Base-by-base conservation (phyloP, 2,888 invertebrate species). In the Drosophila cracens region DNA sequence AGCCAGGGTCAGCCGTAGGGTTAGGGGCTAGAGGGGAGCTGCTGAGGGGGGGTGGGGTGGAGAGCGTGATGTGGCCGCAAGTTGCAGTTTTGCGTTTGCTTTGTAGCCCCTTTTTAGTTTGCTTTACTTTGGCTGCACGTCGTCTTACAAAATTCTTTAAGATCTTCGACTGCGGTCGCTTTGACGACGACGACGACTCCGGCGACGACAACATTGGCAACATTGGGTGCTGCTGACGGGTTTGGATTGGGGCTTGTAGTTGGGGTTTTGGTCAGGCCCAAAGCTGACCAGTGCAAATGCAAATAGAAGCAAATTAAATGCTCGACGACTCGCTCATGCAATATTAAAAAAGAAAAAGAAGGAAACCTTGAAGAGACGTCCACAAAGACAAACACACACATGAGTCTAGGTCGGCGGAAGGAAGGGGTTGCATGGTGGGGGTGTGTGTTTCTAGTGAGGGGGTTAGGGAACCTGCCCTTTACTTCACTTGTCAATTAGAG, bases 151-250 rank as follows among this genome's bases (percentile, higher is more conserved):
- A 90, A 88, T 87, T 88, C 88, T 87, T 90, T 90, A 91, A 91
- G 91, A 91, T 83, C 83, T 89, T 82, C 78, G 87, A 86, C 74
- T 92, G 91, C 74, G 91, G 91, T 92, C 87, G 89, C 90, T 92
- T 92, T 91, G 90, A 91, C 89, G 70, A 83, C 83, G 72, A 89
- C 88, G 25, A 25, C 25, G 64, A 81, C 83, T 65, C 33, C 90
- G 90, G 89, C 86, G 66, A 83, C 81, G 67, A 51, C 66, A 59
- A 53, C 70, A 61, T 61, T 70, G 34, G 52, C 29, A 43, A 36
- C 21, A 56, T 56, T 43, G 67, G 48, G 27, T 34, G 11, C 31
- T 21, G 16, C 25, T 21, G 4, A 21, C 11, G 11, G 52, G n/a
- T 4, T 33, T 21, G 43, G 21, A 25, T 4, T 40, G 11, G 36